phyloP scores from a whole-genome alignment of 2,888 invertebrate genomes.

The Trichogramma evanescens region DNA sequence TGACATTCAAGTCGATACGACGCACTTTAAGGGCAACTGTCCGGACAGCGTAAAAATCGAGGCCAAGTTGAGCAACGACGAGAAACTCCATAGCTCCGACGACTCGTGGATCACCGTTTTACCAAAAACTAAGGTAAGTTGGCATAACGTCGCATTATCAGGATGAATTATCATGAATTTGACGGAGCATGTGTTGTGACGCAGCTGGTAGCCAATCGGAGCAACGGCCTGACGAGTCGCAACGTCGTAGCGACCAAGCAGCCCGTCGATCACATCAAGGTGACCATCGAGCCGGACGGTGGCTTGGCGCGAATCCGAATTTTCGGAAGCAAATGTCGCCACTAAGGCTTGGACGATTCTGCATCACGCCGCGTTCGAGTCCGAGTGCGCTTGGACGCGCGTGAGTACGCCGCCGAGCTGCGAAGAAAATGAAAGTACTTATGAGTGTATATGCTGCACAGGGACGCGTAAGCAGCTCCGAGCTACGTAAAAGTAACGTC shows the following conservation, averaged over 20 bases:
- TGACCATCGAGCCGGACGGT: conserved; percentile 59
- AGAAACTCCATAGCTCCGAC: no score
- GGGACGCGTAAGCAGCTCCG: no score
- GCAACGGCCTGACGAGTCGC: conserved; percentile 13
- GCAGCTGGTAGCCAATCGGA: conserved; percentile 51
- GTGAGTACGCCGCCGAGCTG: not conserved
- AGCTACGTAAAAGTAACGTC: no score
- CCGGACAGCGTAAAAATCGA: conserved; percentile 58
- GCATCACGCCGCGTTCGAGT: no score
- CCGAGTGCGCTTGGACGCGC: no score
- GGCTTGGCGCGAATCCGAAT: conserved; percentile 57
- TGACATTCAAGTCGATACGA: conserved; percentile 55
- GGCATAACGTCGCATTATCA: no score
- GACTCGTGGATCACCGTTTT: no score
- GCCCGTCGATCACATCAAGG: conserved; percentile 51
- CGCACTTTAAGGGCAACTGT: conserved; percentile 60
- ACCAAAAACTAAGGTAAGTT: no score
- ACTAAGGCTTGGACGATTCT: conserved; percentile 2
- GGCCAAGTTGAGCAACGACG: conserved; percentile 27
- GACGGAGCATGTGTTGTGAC: no score
- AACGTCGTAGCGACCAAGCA: conserved; percentile 32
- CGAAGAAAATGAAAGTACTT: not conserved
- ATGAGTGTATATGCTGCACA: not conserved
- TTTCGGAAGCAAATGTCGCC: conserved; percentile 30
- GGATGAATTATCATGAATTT: no score